phyloP scores from a whole-genome alignment of 2,113 vertebrate genomes.

The Tursiops truncatus region DNA sequence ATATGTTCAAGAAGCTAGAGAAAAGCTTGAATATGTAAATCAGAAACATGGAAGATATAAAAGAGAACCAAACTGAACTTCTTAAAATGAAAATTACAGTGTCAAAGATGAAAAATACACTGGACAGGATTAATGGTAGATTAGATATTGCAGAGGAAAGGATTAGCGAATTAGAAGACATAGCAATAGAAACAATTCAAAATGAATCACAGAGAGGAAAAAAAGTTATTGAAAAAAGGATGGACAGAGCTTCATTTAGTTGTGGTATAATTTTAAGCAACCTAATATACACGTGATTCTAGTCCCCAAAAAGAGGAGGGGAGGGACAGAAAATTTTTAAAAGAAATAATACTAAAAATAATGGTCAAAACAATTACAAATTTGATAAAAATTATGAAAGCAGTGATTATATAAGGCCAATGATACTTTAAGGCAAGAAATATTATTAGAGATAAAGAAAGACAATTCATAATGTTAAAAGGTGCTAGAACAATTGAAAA shows the following conservation, averaged over 20 bases:
- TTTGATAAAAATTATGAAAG: not conserved
- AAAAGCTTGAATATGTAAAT: not conserved
- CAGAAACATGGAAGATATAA: not conserved
- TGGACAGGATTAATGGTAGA: not conserved
- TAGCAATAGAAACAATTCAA: not conserved
- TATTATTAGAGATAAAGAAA: not conserved
- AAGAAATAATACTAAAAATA: not conserved
- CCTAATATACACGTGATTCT: not conserved
- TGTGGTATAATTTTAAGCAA: not conserved
- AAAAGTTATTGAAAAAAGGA: not conserved
- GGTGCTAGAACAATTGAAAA: not conserved
- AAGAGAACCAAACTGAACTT: not conserved
- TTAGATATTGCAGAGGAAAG: not conserved
- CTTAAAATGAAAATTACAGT: conserved; percentile 21
- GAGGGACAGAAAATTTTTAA: not conserved
- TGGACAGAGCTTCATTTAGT: not conserved
- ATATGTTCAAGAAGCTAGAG: not conserved
- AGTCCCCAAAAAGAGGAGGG: not conserved
- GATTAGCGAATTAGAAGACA: not conserved
- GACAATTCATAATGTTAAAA: not conserved
- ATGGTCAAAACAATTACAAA: not conserved
- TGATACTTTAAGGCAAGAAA: not conserved
- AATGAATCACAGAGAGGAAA: not conserved
- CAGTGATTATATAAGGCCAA: not conserved
- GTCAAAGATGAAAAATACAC: not conserved